These are phyloP conservation scores for Bubalus kerabau DNA, from an alignment of 2,113 vertebrate genomes.

Conservation along the genomic window DNA sequence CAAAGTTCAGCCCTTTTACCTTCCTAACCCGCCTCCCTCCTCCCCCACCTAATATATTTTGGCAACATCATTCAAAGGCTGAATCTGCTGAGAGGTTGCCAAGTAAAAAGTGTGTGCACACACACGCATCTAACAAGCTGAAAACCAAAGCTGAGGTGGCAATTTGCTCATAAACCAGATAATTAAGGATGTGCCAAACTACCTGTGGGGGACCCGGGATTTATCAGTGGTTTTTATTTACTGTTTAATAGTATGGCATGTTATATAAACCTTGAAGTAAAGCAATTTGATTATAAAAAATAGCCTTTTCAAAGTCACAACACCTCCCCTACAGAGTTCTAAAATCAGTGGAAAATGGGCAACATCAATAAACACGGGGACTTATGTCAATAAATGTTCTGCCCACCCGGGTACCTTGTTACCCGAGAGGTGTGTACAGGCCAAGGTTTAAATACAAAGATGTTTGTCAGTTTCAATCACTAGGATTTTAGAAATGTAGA, in stretches of 20 bases:
- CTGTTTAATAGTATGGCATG: constrained; percentile 77
- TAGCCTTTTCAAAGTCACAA: constrained; percentile 79
- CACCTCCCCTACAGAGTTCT: constrained; percentile 84
- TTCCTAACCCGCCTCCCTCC: not conserved
- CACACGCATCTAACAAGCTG: constrained; percentile 42
- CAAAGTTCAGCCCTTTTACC: not conserved
- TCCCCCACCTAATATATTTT: not conserved
- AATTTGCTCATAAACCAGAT: constrained; percentile 78
- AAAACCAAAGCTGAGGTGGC: constrained; percentile 37
- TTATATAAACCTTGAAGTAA: constrained; percentile 80
- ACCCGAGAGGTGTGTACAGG: constrained; percentile 60
- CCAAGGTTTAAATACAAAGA: constrained; percentile 60
- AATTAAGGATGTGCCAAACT: constrained; percentile 79
- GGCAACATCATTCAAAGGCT: constrained; percentile 2
- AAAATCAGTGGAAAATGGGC: constrained; percentile 83
- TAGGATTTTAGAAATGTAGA: not conserved
- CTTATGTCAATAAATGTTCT: constrained; percentile 82
- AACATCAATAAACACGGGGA: constrained; percentile 83
- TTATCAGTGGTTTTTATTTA: constrained; percentile 80
- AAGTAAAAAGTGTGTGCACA: not conserved
- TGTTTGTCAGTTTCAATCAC: not conserved
- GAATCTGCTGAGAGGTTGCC: constrained; percentile 34
- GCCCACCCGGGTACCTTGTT: constrained; percentile 77
- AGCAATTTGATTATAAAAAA: constrained; percentile 80
- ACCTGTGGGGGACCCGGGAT: constrained; percentile 64